Evolutionary conservation across 2,113 vertebrate genomes (phyloP).

Genomic region (Mirza zaza): DNA sequence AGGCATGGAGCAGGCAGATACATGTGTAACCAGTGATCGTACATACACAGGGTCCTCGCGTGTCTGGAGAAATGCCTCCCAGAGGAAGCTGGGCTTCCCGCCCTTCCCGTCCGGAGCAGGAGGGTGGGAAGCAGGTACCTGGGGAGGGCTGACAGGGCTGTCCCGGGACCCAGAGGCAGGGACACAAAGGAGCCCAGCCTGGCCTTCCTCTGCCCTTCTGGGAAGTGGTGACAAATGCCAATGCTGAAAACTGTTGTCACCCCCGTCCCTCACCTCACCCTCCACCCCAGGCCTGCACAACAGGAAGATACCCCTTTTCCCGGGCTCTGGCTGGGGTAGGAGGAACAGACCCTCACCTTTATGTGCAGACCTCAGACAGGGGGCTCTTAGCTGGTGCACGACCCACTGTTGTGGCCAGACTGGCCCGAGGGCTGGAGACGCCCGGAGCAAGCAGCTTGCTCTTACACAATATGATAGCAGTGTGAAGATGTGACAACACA

Average conservation of each 20-base stretch:
- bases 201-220: neutral
- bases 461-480: fast-evolving
- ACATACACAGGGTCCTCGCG: constrained; percentile 66
- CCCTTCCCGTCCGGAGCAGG: constrained; percentile 69
- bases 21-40: constrained; percentile 77
- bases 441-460: neutral
- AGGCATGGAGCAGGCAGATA: constrained; percentile 74
- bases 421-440: fast-evolving
- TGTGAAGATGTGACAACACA: fast-evolving
- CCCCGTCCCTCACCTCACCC: too few species aligned
- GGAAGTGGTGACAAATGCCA: neutral
- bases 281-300: fast-evolving
- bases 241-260: fast-evolving
- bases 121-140: constrained; percentile 68
- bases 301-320: neutral
- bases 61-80: constrained; percentile 76
- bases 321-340: neutral
- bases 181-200: neutral
- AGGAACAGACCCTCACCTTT: fast-evolving
- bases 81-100: constrained; percentile 54
- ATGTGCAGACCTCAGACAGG: neutral
- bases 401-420: fast-evolving
- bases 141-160: neutral
- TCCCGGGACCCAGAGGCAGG: constrained; percentile 45
- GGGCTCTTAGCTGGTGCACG: too few species aligned